These are phyloP conservation scores for Solea solea DNA, from an alignment of 2,113 vertebrate species.

Conservation along the genomic window DNA sequence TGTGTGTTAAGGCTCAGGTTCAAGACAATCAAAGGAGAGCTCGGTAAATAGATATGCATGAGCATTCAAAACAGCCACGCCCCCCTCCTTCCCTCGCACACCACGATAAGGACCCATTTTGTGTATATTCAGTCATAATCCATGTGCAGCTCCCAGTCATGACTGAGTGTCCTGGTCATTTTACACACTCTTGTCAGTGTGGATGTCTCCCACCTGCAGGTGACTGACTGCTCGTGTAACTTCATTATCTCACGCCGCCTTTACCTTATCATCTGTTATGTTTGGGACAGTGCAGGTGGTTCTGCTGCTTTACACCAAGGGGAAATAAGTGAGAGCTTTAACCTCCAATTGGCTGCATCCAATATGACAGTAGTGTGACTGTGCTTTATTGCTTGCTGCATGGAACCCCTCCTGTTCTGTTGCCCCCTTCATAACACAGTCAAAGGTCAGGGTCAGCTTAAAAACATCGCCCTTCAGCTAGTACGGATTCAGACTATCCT, in stretches of 20 bases:
- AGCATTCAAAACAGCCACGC: slow-evolving; percentile 16
- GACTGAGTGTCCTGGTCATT: slow-evolving; percentile 5
- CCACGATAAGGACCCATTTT: slow-evolving; percentile 35
- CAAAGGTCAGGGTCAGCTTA: slow-evolving; percentile 37
- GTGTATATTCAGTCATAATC: slow-evolving; percentile 32
- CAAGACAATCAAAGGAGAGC: slow-evolving; percentile 23
- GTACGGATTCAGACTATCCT: slow-evolving; percentile 2
- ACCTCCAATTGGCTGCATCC: background rate
- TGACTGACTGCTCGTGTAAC: slow-evolving; percentile 36
- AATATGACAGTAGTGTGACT: slow-evolving; percentile 4
- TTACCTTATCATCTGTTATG: slow-evolving; percentile 19
- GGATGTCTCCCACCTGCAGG: slow-evolving; percentile 47
- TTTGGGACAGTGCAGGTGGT: slow-evolving; percentile 42
- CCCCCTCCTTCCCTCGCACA: background rate
- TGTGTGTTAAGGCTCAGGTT: slow-evolving; percentile 51
- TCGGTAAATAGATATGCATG: slow-evolving; percentile 55
- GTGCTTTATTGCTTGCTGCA: slow-evolving; percentile 7
- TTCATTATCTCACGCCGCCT: slow-evolving; percentile 7
- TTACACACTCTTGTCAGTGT: slow-evolving; percentile 32
- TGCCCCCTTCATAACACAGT: background rate
- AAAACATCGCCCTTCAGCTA: slow-evolving; percentile 14
- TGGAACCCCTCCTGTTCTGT: slow-evolving; percentile 2
- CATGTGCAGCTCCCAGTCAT: no score
- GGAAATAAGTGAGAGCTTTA: background rate
- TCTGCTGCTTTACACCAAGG: slow-evolving; percentile 29